Percentiles rank a stretch among this genome's conserved stretches.
Conservation (phyloP, 2,113 vertebrate genomes). For the Entomyzon cyanotis region DNA sequence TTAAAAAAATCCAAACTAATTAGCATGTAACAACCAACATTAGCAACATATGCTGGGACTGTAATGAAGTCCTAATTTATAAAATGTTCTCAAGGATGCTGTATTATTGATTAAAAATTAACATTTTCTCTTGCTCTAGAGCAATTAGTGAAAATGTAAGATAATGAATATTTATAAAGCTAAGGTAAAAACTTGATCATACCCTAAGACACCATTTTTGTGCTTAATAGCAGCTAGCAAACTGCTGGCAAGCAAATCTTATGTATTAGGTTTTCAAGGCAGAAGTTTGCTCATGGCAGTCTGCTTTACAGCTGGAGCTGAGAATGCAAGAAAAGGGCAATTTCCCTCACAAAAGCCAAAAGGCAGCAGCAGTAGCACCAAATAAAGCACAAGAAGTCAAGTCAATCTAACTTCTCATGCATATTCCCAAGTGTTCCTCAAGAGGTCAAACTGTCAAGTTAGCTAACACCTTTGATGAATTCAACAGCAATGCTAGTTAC, state of each 20-base stretch:
- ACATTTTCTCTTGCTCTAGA: slow-evolving; percentile 28
- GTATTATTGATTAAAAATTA: slow-evolving; percentile 70
- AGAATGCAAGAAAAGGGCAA: neutral
- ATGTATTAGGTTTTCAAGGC: neutral
- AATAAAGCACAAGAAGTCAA: neutral
- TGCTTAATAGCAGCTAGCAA: neutral
- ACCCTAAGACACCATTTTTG: neutral
- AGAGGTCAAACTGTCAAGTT: neutral
- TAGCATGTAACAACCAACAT: slow-evolving; percentile 39
- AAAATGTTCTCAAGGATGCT: slow-evolving; percentile 53
- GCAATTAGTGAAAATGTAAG: slow-evolving; percentile 49
- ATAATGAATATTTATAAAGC: slow-evolving; percentile 66
- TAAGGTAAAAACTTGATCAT: slow-evolving; percentile 30
- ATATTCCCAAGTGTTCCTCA: neutral
- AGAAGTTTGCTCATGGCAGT: neutral
- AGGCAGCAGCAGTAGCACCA: neutral
- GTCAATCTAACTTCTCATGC: neutral
- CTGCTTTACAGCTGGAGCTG: neutral
- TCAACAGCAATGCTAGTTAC: neutral
- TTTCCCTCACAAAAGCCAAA: neutral
- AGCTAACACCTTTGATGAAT: neutral
- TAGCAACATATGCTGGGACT: neutral
- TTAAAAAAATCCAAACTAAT: slow-evolving; percentile 35
- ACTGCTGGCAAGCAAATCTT: neutral
- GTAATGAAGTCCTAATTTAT: slow-evolving; percentile 38